phyloP scores from a whole-genome alignment of 2,797 vertebrate genomes.

The Semotilus atromaculatus region DNA sequence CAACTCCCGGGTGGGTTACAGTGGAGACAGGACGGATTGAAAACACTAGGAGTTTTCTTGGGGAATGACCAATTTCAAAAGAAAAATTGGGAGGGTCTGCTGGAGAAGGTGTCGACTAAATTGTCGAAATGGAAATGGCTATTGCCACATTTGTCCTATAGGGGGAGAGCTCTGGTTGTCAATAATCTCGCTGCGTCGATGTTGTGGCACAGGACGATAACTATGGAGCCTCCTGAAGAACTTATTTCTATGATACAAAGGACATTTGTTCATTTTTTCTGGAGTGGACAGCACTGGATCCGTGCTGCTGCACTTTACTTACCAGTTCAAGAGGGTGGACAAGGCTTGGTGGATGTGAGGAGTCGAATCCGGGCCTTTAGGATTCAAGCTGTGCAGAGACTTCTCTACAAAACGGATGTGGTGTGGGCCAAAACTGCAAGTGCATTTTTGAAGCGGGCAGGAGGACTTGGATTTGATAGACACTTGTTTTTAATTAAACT shows the following conservation, averaged over 20 bases:
- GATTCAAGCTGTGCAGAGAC: neutral
- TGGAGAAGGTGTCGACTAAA: no score
- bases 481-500: no score
- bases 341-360: neutral
- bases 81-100: no score
- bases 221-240: neutral
- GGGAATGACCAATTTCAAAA: neutral
- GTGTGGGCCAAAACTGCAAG: no score
- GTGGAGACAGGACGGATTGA: neutral
- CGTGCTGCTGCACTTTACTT: neutral
- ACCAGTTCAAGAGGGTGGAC: neutral
- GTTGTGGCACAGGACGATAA: neutral
- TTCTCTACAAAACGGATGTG: neutral
- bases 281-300: neutral
- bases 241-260: neutral
- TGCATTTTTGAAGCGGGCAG: neutral
- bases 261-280: neutral
- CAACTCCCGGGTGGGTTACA: neutral
- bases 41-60: neutral
- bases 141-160: neutral
- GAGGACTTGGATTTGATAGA: no score
- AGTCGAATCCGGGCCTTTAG: neutral
- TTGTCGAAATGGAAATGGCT: neutral
- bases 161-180: neutral
- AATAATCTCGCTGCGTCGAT: neutral